phyloP scores from a whole-genome alignment of 2,113 vertebrate species.

The Lichenostomus cassidix region DNA sequence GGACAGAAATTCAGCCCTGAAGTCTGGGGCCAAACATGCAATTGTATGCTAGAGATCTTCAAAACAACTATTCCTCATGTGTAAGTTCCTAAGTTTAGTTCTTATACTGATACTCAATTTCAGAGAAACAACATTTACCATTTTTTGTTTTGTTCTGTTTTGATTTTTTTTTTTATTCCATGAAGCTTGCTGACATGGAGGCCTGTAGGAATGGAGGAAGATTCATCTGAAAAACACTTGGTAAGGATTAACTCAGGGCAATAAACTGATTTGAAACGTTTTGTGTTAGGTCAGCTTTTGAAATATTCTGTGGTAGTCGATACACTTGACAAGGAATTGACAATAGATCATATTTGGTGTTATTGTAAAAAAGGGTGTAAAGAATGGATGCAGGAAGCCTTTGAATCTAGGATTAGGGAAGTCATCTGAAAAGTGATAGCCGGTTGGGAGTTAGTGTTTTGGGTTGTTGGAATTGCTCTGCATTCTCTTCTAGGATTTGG shows the following conservation, averaged over 20 bases:
- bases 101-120: not conserved
- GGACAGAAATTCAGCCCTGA: constrained; percentile 93
- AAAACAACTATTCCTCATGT: constrained; percentile 89
- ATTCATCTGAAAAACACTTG: constrained; percentile 85
- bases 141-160: not conserved
- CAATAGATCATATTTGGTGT: not conserved
- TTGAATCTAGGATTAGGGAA: not conserved
- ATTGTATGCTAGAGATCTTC: constrained; percentile 97
- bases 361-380: not conserved
- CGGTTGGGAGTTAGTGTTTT: not conserved
- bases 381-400: not conserved
- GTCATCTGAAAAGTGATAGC: not conserved
- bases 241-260: constrained; percentile 72
- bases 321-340: not conserved
- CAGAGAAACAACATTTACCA: not conserved
- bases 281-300: not conserved
- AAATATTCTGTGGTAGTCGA: not conserved
- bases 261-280: not conserved
- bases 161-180: not conserved
- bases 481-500: constrained; percentile 82
- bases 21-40: constrained; percentile 94
- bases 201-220: constrained; percentile 91
- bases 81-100: constrained; percentile 67
- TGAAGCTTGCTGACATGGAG: constrained; percentile 92
- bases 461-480: not conserved